Base-by-base conservation (phyloP, 2,888 invertebrate species). In the Apotomis capreana region DNA sequence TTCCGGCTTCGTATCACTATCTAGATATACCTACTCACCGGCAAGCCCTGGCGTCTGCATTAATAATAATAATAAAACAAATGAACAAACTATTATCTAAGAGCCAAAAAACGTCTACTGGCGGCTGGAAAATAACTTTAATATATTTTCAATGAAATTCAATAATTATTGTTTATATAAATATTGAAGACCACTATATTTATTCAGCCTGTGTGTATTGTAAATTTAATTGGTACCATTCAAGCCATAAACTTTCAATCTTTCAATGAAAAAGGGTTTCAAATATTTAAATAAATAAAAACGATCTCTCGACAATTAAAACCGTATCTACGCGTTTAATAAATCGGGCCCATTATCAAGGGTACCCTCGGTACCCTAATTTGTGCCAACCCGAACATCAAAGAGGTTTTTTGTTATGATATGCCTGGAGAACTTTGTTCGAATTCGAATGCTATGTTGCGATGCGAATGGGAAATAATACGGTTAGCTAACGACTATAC, bases 331-430 rank as follows among this genome's bases (percentile, higher is more conserved):
- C 49, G 8, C 49, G 49, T 15, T 44, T 57, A 46, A 9, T 55
- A 64, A 57, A 57, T 65, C 55, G 26, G n/a, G 13, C 46, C n/a
- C 55, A 10, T 46, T 65, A 36, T 55, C 55, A 44, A 65, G 15
- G 44, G 26, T 10, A 26, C 46, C 46, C 44, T 3, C 44, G 15
- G 44, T 44, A 65, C 55, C 55, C 12, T 55, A 26, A 64, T 57
- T 46, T 57, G 54, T 13, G 40, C 54, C 46, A 54, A n/a, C 12
- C 55, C 26, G 26, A 65, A 65, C 55, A 65, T 65, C 65, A 65
- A 65, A 65, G 55, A 26, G 36, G 36, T 36, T 26, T 55, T 55
- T 15, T 44, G n/a, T n/a, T n/a, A 57, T 55, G 44, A 55, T 57
- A 55, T 57, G 65, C 55, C 44, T 46, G 46, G 55, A 26, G 57